Base-by-base conservation (phyloP, 2,888 invertebrate species). In the Pegoplata infirma region DNA sequence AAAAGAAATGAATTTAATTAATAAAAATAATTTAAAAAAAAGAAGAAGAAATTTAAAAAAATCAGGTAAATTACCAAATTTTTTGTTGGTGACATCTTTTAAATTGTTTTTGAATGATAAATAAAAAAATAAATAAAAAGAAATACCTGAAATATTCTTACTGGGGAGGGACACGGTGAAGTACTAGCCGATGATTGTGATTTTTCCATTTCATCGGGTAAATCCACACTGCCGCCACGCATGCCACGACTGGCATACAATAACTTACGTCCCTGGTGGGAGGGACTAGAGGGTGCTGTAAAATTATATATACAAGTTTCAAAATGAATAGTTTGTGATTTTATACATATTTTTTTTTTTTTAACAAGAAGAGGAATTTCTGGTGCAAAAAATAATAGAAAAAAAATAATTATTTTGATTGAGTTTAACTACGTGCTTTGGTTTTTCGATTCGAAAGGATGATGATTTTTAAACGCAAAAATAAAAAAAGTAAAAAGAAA, bases 171-270 rank as follows among this genome's bases (percentile, higher is more conserved):
- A 87, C 97, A 97, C 2, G 98, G 98, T 47, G 97, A 98, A 14
- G 97, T 96, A 87, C 97, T 97, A 79, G 97, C 96, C 21, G 97
- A 97, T 44, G 97, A 97, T 74, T 96, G 92, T 68, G 96, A 96
- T 88, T 97, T 97, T 83, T 95, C 95, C 88, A 96, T 96, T 76
- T 97, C 96, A 85, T 96, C 96, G 1, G 97, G 97, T 53, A 98
- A 91, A 85, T 98, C 98, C 82, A 98, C 96, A 81, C 97, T 98
- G 88, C 97, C 97, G 93, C 97, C 97, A 78, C 97, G 92, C 84
- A 96, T 95, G 76, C 94, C 94, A 80, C 95, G 93, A 78, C 86
- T 89, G 19, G 96, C 94, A 77, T 94, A 94, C 68, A 96, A 91
- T 79, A 97, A 90, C 82, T 96, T 92, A 73, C 96, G 92, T 68